Base-by-base conservation (phyloP, 2,797 vertebrate species). In the Urocyon cinereoargenteus region DNA sequence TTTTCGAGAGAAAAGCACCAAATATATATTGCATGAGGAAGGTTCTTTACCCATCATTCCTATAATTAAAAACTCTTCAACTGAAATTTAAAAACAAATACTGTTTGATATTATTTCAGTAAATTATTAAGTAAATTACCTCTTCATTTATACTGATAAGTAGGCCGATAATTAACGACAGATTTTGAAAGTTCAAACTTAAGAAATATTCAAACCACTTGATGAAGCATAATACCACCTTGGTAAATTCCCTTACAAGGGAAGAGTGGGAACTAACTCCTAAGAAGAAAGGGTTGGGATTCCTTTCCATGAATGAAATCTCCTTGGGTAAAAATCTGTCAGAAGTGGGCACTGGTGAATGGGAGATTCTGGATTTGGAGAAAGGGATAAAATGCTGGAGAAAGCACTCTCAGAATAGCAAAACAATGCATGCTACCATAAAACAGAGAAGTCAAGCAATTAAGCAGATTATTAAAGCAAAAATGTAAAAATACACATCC, bases 11-110 rank as follows among this genome's bases (percentile, higher is more conserved):
- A 97, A 92, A 94, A 79, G 26, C 21, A 84, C 18, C 26, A 93
- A 90, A 81, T 26, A 90, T 16, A 68, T 72, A 91, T 73, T 72
- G 82, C 40, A 73, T 24, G 26, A 87, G 51, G 36, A 84, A 96
- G 31, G 24, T 78, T 91, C 40, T 90, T 93, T 77, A 87, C 61
- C 59, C 59, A 78, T 64, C 22, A 87, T 21, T 78, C 16, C 16
- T 64, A 68, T 26, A 55, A 36, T 70, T 88, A 51, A 91, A 97
- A 91, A 24, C 31, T 88, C 78, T 91, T 87, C 26, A 84, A 68
- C n/a, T 82, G 19, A 70, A 92, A 92, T 77, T 91, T 82, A 36
- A 86, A 92, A 95, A n/a, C 24, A 13, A 85, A 90, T 86, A 83
- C 11, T 81, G 12, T 61, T 9, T 16, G 34, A 87, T 75, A 77